phyloP scores from a whole-genome alignment of 2,797 vertebrate species.

The Gila robusta region DNA sequence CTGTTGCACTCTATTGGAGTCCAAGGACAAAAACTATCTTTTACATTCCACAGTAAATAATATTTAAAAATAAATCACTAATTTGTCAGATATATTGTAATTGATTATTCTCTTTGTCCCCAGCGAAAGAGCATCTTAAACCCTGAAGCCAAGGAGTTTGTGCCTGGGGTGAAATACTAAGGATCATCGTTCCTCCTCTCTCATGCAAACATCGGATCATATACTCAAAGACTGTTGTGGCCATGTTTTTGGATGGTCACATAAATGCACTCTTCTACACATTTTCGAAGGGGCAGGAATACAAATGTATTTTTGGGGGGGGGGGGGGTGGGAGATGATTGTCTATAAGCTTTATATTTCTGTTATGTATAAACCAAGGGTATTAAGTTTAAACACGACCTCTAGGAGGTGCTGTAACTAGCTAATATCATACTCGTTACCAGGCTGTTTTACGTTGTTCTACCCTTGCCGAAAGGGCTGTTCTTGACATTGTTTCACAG shows the following conservation, averaged over 20 bases:
- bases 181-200: slow-evolving; percentile 77
- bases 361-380: slow-evolving; percentile 65
- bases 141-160: slow-evolving; percentile 97
- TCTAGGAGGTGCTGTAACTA: slow-evolving; percentile 64
- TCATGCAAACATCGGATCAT: slow-evolving; percentile 62
- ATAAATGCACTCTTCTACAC: slow-evolving; percentile 58
- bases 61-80: not conserved
- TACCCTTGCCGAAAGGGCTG: slow-evolving; percentile 57
- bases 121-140: slow-evolving; percentile 99
- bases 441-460: slow-evolving; percentile 65
- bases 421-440: slow-evolving; percentile 51
- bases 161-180: slow-evolving; percentile 98
- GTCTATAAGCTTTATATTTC: slow-evolving; percentile 64
- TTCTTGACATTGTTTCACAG: slow-evolving; percentile 59
- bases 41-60: not conserved
- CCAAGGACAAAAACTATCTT: not conserved
- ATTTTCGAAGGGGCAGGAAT: slow-evolving; percentile 63
- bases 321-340: slow-evolving; percentile 60
- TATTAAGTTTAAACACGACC: slow-evolving; percentile 73
- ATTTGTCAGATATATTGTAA: not conserved
- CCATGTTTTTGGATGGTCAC: slow-evolving; percentile 56
- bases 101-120: not conserved
- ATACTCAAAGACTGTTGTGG: slow-evolving; percentile 67
- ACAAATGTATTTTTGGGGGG: slow-evolving; percentile 61
- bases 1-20: not conserved